Conservation (phyloP, 2,888 invertebrate species). For the Drosophila vallismaia region DNA sequence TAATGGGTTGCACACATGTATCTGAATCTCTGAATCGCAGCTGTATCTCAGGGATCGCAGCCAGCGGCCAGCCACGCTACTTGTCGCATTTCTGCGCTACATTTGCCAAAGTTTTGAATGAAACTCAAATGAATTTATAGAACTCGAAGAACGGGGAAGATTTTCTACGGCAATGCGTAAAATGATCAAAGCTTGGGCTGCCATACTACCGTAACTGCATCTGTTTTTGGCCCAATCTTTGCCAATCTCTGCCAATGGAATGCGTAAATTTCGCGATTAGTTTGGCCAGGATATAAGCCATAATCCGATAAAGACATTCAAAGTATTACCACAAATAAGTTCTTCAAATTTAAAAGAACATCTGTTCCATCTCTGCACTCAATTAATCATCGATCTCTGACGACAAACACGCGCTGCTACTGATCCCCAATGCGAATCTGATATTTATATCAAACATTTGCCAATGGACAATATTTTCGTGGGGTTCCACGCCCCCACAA, state of each 20-base stretch:
- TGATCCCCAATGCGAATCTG: slow-evolving; percentile 7
- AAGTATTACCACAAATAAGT: too few species aligned
- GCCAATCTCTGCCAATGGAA: slow-evolving; percentile 8
- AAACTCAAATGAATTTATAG: slow-evolving; percentile 53
- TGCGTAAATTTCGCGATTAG: slow-evolving; percentile 28
- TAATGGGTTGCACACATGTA: slow-evolving; percentile 57
- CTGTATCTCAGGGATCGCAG: slow-evolving; percentile 14
- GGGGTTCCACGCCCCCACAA: too few species aligned
- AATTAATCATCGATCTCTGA: slow-evolving; percentile 60
- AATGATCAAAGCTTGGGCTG: slow-evolving; percentile 71
- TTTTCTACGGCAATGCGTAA: slow-evolving; percentile 69
- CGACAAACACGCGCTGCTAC: slow-evolving; percentile 57
- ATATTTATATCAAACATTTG: slow-evolving; percentile 12
- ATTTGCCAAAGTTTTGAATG: slow-evolving; percentile 58
- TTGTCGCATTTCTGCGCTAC: slow-evolving; percentile 47
- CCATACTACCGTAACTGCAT: slow-evolving; percentile 42
- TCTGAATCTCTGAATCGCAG: slow-evolving; percentile 24
- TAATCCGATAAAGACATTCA: not conserved
- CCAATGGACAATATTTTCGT: too few species aligned
- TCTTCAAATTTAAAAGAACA: slow-evolving; percentile 35
- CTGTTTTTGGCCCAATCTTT: slow-evolving; percentile 25
- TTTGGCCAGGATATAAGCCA: not conserved
- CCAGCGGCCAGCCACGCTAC: not conserved
- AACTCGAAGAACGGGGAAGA: slow-evolving; percentile 23
- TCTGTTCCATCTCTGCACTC: slow-evolving; percentile 46